Evolutionary conservation across 2,888 invertebrate species (phyloP).

Genomic region (Rhaphigaster nebulosa): DNA sequence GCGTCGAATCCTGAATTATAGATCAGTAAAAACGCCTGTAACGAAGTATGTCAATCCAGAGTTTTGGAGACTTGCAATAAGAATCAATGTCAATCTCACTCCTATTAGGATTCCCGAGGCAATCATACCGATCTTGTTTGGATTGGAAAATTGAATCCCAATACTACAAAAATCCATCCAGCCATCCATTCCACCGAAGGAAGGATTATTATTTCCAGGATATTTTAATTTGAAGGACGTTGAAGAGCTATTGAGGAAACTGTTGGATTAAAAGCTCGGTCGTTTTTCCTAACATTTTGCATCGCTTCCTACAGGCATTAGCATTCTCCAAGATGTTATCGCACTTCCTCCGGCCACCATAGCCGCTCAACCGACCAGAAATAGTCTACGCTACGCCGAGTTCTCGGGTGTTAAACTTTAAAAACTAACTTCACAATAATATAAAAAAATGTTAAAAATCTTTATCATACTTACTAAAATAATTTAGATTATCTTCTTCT

Average conservation of each 20-base stretch:
- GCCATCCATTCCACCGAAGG: too few species aligned
- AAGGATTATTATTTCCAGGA: not conserved
- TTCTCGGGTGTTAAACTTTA: not conserved
- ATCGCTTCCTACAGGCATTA: slow-evolving; percentile 14
- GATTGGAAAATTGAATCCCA: not conserved
- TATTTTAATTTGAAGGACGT: not conserved
- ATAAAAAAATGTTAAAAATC: not conserved
- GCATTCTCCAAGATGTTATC: slow-evolving; percentile 17
- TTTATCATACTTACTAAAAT: not conserved
- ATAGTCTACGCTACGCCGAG: not conserved
- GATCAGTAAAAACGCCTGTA: not conserved
- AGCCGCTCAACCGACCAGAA: not conserved
- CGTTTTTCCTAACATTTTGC: slow-evolving; percentile 21
- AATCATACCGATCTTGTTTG: not conserved
- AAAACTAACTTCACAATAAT: not conserved
- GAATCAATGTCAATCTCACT: too few species aligned
- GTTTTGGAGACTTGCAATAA: not conserved
- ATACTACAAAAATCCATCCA: not conserved
- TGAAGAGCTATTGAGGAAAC: not conserved
- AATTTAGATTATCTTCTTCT: not conserved
- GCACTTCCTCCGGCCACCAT: slow-evolving; percentile 25
- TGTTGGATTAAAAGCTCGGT: not conserved
- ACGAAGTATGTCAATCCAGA: not conserved
- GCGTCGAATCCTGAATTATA: not conserved
- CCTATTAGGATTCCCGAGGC: not conserved